phyloP scores from a whole-genome alignment of 2,797 vertebrate species.

The Gymnocypris eckloni region DNA sequence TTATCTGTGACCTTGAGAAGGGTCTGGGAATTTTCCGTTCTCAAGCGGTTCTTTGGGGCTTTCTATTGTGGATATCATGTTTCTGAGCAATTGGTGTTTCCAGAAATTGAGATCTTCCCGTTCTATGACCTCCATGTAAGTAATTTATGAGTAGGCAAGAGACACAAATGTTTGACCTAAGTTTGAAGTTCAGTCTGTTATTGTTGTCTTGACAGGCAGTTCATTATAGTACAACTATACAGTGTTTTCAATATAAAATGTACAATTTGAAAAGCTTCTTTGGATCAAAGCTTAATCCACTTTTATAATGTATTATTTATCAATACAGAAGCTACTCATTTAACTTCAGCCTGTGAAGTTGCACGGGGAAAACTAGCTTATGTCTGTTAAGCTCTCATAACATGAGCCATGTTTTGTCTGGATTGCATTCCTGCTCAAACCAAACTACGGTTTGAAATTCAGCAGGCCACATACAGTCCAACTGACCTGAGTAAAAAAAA shows the following conservation, averaged over 20 bases:
- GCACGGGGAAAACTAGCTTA: background rate
- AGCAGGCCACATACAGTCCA: background rate
- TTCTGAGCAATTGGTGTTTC: slow-evolving; percentile 29
- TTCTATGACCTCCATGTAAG: slow-evolving; percentile 13
- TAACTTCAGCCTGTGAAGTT: background rate
- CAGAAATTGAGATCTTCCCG: slow-evolving; percentile 23
- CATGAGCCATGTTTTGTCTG: slow-evolving; percentile 19
- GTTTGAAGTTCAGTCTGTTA: slow-evolving; percentile 1
- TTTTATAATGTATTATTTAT: background rate
- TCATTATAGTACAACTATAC: background rate
- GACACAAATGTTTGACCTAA: background rate
- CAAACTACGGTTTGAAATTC: slow-evolving; percentile 11
- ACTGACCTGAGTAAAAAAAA: background rate
- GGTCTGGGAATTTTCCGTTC: slow-evolving; percentile 13
- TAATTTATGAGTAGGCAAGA: background rate
- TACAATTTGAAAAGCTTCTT: background rate
- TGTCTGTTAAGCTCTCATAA: slow-evolving; percentile 4
- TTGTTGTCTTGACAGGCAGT: slow-evolving; percentile 15
- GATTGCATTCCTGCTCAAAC: background rate
- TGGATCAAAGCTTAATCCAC: background rate
- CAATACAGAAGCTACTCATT: background rate
- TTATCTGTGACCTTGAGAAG: background rate
- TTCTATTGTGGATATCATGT: slow-evolving; percentile 28
- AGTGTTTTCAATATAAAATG: background rate
- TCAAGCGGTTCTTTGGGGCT: background rate